Evolutionary conservation across 2,113 vertebrate species (phyloP).

Genomic region (Elephas maximus): DNA sequence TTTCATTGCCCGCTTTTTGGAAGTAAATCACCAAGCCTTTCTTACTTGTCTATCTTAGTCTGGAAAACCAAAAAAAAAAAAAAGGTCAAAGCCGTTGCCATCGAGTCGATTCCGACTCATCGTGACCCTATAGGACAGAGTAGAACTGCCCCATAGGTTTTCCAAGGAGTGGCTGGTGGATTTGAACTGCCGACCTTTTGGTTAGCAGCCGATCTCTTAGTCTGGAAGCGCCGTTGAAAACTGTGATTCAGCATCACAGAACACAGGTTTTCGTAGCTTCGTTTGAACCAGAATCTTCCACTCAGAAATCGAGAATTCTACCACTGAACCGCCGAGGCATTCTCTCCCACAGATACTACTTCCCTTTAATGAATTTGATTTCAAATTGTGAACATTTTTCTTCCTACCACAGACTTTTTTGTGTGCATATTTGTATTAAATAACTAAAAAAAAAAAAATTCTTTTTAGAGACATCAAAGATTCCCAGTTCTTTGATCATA

Average conservation of each 20-base stretch:
- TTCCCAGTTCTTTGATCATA: constrained; percentile 71
- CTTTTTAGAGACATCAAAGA: constrained; percentile 57
- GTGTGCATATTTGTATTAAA: constrained; percentile 53
- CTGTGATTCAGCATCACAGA: not conserved
- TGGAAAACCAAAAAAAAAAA: not conserved
- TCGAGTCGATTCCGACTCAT: too few species aligned
- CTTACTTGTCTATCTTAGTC: not conserved
- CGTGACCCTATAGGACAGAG: too few species aligned
- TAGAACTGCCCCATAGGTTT: too few species aligned
- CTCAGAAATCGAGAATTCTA: not conserved
- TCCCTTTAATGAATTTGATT: constrained; percentile 41
- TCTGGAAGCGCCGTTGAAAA: not conserved
- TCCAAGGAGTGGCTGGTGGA: too few species aligned
- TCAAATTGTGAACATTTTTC: constrained; percentile 29
- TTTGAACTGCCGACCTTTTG: too few species aligned
- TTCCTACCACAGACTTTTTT: constrained; percentile 26
- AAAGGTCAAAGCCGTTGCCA: too few species aligned
- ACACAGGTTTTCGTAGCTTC: not conserved
- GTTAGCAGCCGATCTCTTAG: not conserved
- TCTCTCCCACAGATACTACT: not conserved
- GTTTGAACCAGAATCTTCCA: not conserved
- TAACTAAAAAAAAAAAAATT: constrained; percentile 49
- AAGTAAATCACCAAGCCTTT: not conserved
- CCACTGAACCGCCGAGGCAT: not conserved
- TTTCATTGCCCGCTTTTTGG: not conserved